phyloP scores from a whole-genome alignment of 2,888 invertebrate species.

The Oligia strigilis region DNA sequence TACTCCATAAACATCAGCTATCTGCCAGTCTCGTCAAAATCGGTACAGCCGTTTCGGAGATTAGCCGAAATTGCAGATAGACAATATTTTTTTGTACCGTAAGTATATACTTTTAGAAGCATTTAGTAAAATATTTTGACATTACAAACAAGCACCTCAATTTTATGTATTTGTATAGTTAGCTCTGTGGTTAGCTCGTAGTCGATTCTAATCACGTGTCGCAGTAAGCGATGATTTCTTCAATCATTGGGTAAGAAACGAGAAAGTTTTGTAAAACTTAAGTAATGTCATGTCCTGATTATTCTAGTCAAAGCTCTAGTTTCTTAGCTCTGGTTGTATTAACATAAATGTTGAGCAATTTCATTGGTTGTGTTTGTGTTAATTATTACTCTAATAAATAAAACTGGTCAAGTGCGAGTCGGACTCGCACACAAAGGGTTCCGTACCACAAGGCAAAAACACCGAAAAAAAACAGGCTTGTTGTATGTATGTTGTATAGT shows the following conservation, averaged over 20 bases:
- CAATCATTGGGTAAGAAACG: constrained; percentile 46
- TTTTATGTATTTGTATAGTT: not conserved
- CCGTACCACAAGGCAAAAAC: too few species aligned
- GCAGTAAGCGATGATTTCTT: constrained; percentile 35
- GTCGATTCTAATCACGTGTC: constrained; percentile 12
- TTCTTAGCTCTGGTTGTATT: constrained; percentile 1
- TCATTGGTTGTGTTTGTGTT: not conserved
- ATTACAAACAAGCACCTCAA: not conserved
- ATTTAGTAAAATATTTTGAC: not conserved
- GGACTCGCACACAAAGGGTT: too few species aligned
- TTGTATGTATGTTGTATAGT: not conserved
- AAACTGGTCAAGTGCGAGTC: too few species aligned
- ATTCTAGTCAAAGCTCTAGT: constrained; percentile 36
- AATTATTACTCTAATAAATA: constrained; percentile 21
- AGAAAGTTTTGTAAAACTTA: constrained; percentile 49
- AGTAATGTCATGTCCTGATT: constrained; percentile 53
- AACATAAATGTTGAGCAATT: constrained; percentile 24
- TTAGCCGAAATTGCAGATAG: too few species aligned
- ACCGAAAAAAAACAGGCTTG: too few species aligned
- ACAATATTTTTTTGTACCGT: too few species aligned
- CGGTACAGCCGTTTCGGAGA: too few species aligned
- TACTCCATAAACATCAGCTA: too few species aligned
- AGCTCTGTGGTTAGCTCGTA: too few species aligned
- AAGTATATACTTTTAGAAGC: too few species aligned
- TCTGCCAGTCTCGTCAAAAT: too few species aligned